Evolutionary conservation across 2,113 vertebrate species (phyloP), one percentile per base, ranked within the genome.

Genomic region (Alouatta palliata): DNA sequence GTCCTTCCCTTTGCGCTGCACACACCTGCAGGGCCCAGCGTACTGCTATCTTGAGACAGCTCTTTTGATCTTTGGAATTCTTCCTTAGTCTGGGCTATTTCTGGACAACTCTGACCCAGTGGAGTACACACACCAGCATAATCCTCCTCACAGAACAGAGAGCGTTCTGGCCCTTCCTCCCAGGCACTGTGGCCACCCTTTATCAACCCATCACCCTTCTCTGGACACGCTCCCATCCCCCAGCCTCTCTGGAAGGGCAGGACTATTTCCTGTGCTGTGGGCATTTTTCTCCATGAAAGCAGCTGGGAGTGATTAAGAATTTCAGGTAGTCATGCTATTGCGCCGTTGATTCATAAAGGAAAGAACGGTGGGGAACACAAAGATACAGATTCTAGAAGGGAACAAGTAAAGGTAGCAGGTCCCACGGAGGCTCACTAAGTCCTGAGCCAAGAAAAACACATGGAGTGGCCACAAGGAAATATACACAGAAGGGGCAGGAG

Each of bases 301-400:
- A 58, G 75, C 64, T 11, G n/a, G 85, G 32, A 61, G 70, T n/a
- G 61, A 90, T n/a, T 88, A 27, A 93, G 85, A 75, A 54, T 61
- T 93, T 85, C 23, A 58, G 83, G 75, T 8, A 54, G 40, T 52
- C 35, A 40, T 0, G 10, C 37, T 45, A 47, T 11, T 43, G 27
- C 10, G 13, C 35, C 8, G 1, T 20, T 95, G 40, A 54, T 66
- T 85, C 37, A 66, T 30, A 91, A 85, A 79, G 66, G 37, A 30
- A 95, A 86, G 77, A 73, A 49, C 5, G 2, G 66, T 1, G 45
- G 73, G 47, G 32, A 52, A 40, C 1, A 32, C 5, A 75, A 40
- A 27, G 70, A n/a, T 83, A 45, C 56, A 82, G 81, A n/a, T 61
- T 87, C 61, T 20, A 90, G 75, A 84, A 82, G 43, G 17, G 12